Evolutionary conservation across 2,113 vertebrate genomes (phyloP).

Genomic region (Columba livia): DNA sequence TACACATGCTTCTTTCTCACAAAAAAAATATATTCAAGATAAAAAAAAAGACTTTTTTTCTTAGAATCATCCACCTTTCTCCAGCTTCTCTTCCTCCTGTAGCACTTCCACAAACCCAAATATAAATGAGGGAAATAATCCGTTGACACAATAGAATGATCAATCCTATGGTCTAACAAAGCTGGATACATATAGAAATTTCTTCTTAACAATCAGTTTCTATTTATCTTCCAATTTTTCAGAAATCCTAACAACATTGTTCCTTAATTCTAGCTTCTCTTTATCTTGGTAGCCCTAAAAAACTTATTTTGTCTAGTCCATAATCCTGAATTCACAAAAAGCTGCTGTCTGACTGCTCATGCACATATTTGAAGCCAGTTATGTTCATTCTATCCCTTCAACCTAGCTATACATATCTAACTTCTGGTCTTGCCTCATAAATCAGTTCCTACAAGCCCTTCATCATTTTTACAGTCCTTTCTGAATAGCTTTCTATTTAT

Average conservation of each 20-base stretch:
- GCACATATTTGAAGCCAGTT: not conserved
- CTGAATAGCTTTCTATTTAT: constrained; percentile 28
- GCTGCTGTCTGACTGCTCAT: not conserved
- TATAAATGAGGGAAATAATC: not conserved
- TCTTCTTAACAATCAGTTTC: not conserved
- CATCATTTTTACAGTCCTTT: constrained; percentile 38
- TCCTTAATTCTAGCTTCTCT: not conserved
- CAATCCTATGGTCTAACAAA: not conserved
- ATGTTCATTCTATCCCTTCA: not conserved
- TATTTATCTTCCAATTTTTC: not conserved
- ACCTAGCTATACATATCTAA: not conserved
- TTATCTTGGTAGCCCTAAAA: not conserved
- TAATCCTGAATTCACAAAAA: not conserved
- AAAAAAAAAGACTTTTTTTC: not conserved
- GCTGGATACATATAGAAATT: not conserved
- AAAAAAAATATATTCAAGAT: not conserved
- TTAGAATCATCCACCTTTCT: not conserved
- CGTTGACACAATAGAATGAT: not conserved
- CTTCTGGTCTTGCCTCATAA: constrained; percentile 23
- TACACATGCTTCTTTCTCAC: not conserved
- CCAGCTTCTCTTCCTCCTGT: not conserved
- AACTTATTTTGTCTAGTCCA: not conserved
- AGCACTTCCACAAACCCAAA: not conserved
- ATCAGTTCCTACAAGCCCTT: not conserved
- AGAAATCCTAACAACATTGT: not conserved